Percentiles rank a stretch among this genome's conserved stretches.
Evolutionary conservation across 2,113 vertebrate genomes (phyloP).

Genomic region (Xyrauchen texanus): DNA sequence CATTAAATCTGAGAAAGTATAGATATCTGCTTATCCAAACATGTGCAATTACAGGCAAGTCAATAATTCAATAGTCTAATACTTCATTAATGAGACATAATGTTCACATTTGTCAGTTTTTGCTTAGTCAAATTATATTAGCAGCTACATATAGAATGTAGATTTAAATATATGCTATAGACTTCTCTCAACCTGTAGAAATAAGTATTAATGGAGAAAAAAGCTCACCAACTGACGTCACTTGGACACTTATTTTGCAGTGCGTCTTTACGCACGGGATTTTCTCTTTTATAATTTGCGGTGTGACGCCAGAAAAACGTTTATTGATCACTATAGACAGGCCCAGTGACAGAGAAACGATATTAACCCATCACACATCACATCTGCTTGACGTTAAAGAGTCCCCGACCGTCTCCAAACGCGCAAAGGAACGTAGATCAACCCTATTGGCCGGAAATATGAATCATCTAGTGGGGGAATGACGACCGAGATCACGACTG

Average conservation of each 20-base stretch:
- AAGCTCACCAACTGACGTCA: no score
- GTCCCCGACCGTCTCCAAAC: slow-evolving; percentile 27
- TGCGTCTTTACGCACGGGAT: background rate
- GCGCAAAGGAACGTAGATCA: slow-evolving; percentile 53
- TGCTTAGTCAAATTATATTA: no score
- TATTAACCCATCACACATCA: slow-evolving; percentile 8
- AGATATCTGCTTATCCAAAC: background rate
- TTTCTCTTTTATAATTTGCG: background rate
- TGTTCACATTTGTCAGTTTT: background rate
- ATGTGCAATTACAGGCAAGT: background rate
- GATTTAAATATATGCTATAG: no score
- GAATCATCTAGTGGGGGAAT: slow-evolving; percentile 61
- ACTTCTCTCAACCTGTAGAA: no score
- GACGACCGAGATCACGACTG: slow-evolving; percentile 63
- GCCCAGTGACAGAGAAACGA: slow-evolving; percentile 3
- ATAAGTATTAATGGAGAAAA: no score
- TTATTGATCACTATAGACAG: slow-evolving; percentile 27
- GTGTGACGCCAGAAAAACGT: slow-evolving; percentile 24
- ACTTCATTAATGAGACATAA: background rate
- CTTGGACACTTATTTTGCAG: no score
- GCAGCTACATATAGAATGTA: no score
- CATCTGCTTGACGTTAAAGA: slow-evolving; percentile 7
- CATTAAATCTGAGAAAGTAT: no score
- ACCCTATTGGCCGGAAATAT: slow-evolving; percentile 49
- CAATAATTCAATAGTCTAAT: background rate